Percentiles rank a stretch among this genome's conserved stretches.
Conservation (phyloP, 1,140 invertebrate species). For the Pantala flavescens region DNA sequence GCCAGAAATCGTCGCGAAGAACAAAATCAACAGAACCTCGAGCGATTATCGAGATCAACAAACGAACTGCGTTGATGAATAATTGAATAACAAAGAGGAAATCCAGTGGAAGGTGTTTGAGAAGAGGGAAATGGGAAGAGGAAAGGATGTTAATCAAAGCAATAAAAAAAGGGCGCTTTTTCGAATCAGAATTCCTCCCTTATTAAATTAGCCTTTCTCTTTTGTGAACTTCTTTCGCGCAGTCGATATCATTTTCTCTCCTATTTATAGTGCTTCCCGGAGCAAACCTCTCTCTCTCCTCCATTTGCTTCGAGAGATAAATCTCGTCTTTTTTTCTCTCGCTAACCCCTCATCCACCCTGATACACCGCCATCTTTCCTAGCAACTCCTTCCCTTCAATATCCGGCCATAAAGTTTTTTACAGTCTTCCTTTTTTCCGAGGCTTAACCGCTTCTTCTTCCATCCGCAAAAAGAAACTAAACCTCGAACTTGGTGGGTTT, state of each 20-base stretch:
- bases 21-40: too few species aligned
- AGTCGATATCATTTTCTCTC: not conserved
- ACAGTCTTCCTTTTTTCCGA: not conserved
- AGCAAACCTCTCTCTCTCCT: not conserved
- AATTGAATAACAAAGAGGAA: too few species aligned
- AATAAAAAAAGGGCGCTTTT: not conserved
- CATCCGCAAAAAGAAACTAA: too few species aligned
- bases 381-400: not conserved
- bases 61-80: too few species aligned
- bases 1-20: too few species aligned
- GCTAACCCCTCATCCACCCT: not conserved
- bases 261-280: not conserved
- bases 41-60: too few species aligned
- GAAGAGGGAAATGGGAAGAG: not conserved
- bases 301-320: not conserved
- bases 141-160: not conserved
- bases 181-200: not conserved
- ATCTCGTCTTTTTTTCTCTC: not conserved
- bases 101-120: too few species aligned
- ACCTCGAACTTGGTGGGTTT: too few species aligned
- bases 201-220: not conserved
- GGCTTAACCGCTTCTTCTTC: not conserved
- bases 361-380: not conserved
- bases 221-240: not conserved
- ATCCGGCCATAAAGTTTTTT: conserved; percentile 5